Evolutionary conservation across 2,797 vertebrate genomes (phyloP), one percentile per base, ranked within the genome.

Genomic region (Tangara arthus): DNA sequence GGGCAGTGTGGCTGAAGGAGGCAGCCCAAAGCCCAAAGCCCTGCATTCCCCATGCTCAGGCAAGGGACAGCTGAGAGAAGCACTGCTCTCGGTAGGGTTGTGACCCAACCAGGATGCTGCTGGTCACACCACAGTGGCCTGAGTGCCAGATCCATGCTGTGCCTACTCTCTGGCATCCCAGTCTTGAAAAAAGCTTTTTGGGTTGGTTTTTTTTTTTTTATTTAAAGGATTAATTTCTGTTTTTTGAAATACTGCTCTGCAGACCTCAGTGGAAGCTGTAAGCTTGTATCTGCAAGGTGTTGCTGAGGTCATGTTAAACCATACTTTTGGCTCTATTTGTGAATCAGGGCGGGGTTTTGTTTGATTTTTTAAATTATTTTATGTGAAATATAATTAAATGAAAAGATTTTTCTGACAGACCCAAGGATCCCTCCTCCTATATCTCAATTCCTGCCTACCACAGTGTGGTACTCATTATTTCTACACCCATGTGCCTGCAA

Each of bases 191-290:
- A 66, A 3, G 4, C 11, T 32, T 49, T 46, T 28, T 24, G 23
- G 9, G 0, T 1, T 79, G 9, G 37, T 37, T 37, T 37, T 12
- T 34, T 55, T 75, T 16, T 34, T 55, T 80, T 49, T 65, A 65
- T 64, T 55, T 37, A 19, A 60, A 63, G 59, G 61, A 75, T 59
- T 79, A 37, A 42, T 42, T 84, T 57, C 81, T 95, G 49, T 37
- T 70, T 88, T 89, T 35, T 77, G 53, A 73, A 89, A 82, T 35
- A 83, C 92, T 96, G 82, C 89, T 96, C 83, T 94, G 90, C 56
- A 69, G 76, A 81, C 66, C 83, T 87, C 84, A 41, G 14, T 22
- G 22, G 64, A 81, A 93, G 61, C 82, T 63, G 46, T 78, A 82
- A 71, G 83, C 85, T 94, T 59, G 6, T 23, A 41, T 8, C 57